A percentile compares a stretch with the other conserved stretches of the same genome.
Conservation (phyloP, 37 sponge, comb jelly and placozoan species). For the Corticium candelabrum region DNA sequence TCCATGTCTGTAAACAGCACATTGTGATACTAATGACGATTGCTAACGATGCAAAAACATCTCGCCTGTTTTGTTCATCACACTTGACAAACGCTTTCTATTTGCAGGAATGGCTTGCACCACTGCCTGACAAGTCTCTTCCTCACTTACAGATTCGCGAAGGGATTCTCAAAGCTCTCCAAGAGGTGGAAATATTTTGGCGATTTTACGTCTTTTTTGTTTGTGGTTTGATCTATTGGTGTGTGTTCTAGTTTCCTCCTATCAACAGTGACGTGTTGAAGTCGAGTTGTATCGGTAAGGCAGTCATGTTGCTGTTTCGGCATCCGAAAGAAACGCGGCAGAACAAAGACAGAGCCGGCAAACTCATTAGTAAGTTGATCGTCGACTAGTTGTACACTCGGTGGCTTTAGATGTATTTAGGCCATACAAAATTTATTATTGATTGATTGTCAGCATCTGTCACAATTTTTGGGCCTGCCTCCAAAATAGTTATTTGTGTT, state of each 20-base stretch:
- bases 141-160: constrained; percentile 86
- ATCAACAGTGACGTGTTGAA: constrained; percentile 62
- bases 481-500: no score
- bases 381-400: no score
- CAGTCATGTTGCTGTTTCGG: constrained; percentile 88
- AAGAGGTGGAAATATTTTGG: neutral
- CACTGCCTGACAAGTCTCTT: constrained; percentile 92
- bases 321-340: constrained; percentile 87
- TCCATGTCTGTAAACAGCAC: no score
- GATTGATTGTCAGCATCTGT: no score
- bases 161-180: constrained; percentile 34
- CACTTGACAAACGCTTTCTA: no score
- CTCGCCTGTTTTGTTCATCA: no score
- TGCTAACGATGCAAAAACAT: no score
- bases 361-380: constrained; percentile 71
- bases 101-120: constrained; percentile 80
- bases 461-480: no score
- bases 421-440: no score
- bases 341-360: constrained; percentile 80
- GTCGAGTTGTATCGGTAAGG: constrained; percentile 87
- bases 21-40: no score
- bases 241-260: constrained; percentile 3
- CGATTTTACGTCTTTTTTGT: no score
- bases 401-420: no score
- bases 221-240: neutral